phyloP scores from a whole-genome alignment of 2,888 invertebrate species.

The Xiphydria camelus region DNA sequence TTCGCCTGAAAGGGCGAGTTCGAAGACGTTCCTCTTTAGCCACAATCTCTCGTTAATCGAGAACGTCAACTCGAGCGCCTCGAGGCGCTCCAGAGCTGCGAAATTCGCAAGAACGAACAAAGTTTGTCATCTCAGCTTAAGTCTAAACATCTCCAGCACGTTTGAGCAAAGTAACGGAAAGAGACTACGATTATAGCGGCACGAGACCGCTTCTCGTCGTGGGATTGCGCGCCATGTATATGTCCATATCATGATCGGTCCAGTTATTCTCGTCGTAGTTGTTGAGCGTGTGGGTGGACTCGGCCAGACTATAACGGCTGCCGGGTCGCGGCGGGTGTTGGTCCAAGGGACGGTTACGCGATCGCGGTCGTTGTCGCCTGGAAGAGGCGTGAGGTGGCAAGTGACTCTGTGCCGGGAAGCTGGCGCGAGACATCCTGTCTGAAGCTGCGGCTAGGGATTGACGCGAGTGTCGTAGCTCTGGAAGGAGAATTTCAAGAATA shows the following conservation, averaged over 20 bases:
- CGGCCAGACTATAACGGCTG: constrained; percentile 78
- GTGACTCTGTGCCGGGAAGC: constrained; percentile 70
- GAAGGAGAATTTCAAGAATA: no score
- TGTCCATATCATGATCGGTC: constrained; percentile 96
- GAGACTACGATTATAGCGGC: constrained; percentile 64
- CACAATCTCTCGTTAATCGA: no score
- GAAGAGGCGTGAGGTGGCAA: constrained; percentile 62
- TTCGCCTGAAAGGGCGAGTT: no score
- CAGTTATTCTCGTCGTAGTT: constrained; percentile 90
- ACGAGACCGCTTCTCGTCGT: constrained; percentile 83
- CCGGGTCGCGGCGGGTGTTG: constrained; percentile 68
- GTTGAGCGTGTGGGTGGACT: constrained; percentile 79
- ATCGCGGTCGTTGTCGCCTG: constrained; percentile 74
- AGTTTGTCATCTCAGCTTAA: no score
- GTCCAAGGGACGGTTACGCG: constrained; percentile 72
- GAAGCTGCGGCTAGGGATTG: constrained; percentile 83
- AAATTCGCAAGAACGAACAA: no score
- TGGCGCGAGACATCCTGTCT: constrained; percentile 78
- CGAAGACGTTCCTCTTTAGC: no score
- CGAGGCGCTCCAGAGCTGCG: no score
- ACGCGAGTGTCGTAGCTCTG: constrained; percentile 83
- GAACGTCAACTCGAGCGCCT: no score
- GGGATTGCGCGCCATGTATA: constrained; percentile 91
- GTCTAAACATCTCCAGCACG: no score
- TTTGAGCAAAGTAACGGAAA: constrained; percentile 10